Base-by-base conservation (phyloP, 2,113 vertebrate species). In the Oriolus oriolus region DNA sequence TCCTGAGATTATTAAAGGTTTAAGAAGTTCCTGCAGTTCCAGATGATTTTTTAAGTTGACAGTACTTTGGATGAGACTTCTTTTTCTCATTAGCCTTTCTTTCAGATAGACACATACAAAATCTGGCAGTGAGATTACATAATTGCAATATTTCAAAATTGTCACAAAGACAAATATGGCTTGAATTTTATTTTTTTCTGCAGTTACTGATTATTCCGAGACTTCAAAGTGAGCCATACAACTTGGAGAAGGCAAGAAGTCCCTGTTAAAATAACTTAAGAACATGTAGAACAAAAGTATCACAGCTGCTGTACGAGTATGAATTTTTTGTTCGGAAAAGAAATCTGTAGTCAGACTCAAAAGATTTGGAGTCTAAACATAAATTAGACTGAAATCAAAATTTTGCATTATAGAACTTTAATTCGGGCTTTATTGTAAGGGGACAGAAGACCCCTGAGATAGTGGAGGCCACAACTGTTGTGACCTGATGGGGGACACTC, bases 21-120 rank as follows among this genome's bases (percentile, higher is more conserved):
- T 90, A 81, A 92, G 93, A 87, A 81, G 39, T 90, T 94, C 35
- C 56, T 89, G 69, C 84, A 71, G 44, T 91, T 91, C 66, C 68
- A 89, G 83, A 77, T 86, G 28, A 73, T 73, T 92, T 92, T 90
- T 92, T 70, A 69, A 89, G 54, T 92, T 93, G 93, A 95, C 93
- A 81, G 73, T 59, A 68, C 56, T 91, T 96, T 96, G 96, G 80
- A 92, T 63, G 69, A 84, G 69, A 81, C 77, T 74, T 54, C 14
- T 89, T 75, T 77, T 86, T 87, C 84, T 94, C 79, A 84, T 92
- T 92, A 93, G 79, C 76, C 53, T 89, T 93, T 63, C 80, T 84
- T 84, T 86, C 63, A 95, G 60, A 47, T 53, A 86, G 50, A 78
- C 88, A 70, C 69, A 70, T 45, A 77, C 16, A 71, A 65, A 90